Percentiles rank a stretch among this genome's conserved stretches.
These are phyloP conservation scores for Platysternon megacephalum DNA, from an alignment of 2,113 vertebrate genomes.

Conservation along the genomic window DNA sequence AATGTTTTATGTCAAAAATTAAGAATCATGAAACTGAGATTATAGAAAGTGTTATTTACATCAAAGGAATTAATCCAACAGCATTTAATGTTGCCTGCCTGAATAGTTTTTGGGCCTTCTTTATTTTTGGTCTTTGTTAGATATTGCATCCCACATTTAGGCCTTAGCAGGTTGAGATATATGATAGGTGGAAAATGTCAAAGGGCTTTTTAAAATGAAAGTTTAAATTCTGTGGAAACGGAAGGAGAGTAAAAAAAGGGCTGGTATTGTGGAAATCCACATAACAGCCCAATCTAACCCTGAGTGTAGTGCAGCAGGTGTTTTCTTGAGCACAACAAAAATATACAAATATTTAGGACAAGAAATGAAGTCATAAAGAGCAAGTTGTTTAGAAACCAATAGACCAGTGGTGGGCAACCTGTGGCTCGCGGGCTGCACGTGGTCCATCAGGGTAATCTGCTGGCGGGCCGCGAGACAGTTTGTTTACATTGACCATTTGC, in stretches of 20 bases:
- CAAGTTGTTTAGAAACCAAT: not conserved
- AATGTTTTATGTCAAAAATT: not conserved
- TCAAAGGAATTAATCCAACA: not conserved
- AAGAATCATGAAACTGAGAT: not conserved
- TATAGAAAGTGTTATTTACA: not conserved
- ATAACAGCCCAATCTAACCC: not conserved
- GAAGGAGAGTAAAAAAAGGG: not conserved
- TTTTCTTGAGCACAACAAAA: not conserved
- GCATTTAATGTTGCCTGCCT: not conserved
- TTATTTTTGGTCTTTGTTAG: conserved; percentile 14
- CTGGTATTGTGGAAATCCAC: not conserved
- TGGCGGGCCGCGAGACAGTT: too few relatives aligned
- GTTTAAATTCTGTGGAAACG: not conserved
- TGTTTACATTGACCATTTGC: too few relatives aligned
- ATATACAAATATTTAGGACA: not conserved
- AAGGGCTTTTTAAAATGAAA: not conserved
- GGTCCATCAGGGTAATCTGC: too few relatives aligned
- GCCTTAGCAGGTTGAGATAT: not conserved
- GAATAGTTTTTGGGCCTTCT: not conserved
- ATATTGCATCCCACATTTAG: not conserved
- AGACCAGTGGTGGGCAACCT: too few relatives aligned
- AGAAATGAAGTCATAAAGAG: not conserved
- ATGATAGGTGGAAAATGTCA: not conserved
- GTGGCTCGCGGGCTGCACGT: too few relatives aligned
- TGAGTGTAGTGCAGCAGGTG: not conserved